Evolutionary conservation across 2,113 vertebrate species (phyloP).

Genomic region (Bucco capensis): DNA sequence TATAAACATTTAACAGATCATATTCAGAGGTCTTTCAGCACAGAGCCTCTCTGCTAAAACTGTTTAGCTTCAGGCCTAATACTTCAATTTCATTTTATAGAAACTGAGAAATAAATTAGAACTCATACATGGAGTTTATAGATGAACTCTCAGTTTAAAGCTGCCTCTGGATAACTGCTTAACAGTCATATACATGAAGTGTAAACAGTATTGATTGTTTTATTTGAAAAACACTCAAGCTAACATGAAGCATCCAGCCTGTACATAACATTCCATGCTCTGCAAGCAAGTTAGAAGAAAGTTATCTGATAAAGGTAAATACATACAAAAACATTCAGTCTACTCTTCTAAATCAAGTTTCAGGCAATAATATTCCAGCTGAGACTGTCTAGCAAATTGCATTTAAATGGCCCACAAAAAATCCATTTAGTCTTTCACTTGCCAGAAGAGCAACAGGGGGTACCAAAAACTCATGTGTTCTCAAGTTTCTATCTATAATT

Average conservation of each 20-base stretch:
- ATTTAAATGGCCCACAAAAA: slow-evolving; percentile 44
- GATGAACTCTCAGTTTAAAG: not conserved
- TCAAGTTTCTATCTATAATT: slow-evolving; percentile 13
- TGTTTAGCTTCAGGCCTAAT: slow-evolving; percentile 4
- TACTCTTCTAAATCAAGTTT: slow-evolving; percentile 22
- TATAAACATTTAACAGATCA: not conserved
- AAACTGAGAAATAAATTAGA: not conserved
- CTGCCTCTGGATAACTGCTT: not conserved
- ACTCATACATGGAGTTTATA: not conserved
- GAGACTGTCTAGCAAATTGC: slow-evolving; percentile 29
- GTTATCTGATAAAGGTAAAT: not conserved
- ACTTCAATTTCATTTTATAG: slow-evolving; percentile 11
- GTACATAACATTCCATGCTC: not conserved
- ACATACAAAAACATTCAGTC: not conserved
- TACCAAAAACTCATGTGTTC: not conserved
- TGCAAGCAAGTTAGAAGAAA: slow-evolving; percentile 14
- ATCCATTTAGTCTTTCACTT: slow-evolving; percentile 16
- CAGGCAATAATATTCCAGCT: slow-evolving; percentile 31
- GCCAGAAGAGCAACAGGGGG: slow-evolving; percentile 15
- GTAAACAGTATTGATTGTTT: not conserved
- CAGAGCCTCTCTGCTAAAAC: not conserved
- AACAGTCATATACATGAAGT: not conserved
- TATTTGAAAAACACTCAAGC: not conserved
- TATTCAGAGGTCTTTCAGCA: not conserved
- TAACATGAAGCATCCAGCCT: not conserved